Conservation (phyloP, 2,113 vertebrate genomes). For the Chaenocephalus aceratus region DNA sequence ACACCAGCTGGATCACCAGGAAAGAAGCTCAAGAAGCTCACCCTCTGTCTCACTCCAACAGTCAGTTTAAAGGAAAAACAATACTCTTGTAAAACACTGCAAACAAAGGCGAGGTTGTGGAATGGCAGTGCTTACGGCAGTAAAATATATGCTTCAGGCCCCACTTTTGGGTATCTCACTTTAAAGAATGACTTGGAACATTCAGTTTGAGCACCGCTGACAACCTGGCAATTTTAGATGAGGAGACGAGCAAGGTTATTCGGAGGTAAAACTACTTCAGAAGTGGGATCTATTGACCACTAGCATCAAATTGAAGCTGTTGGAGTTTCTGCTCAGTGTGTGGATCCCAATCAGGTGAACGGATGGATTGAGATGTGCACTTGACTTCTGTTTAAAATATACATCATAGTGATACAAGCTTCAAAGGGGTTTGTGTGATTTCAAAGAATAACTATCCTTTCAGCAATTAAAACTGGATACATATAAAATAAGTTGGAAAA, state of each 20-base stretch:
- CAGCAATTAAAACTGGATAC: not conserved
- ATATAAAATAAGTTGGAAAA: not conserved
- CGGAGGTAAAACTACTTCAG: not conserved
- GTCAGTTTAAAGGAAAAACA: slow-evolving; percentile 38
- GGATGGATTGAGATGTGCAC: not conserved
- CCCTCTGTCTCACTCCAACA: slow-evolving; percentile 11
- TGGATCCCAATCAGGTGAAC: not conserved
- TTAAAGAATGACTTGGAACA: slow-evolving; percentile 22
- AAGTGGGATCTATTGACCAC: not conserved
- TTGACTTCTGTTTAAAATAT: no score
- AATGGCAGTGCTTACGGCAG: not conserved
- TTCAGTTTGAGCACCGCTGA: slow-evolving; percentile 13
- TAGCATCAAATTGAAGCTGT: not conserved
- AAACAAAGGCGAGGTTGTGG: not conserved
- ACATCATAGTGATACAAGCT: no score
- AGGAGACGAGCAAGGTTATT: slow-evolving; percentile 16
- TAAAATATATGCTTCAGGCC: slow-evolving; percentile 37
- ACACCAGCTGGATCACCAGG: slow-evolving; percentile 43
- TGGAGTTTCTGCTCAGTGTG: not conserved
- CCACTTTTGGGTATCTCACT: slow-evolving; percentile 26
- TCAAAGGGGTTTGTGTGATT: not conserved
- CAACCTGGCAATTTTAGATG: slow-evolving; percentile 13
- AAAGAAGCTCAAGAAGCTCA: slow-evolving; percentile 34
- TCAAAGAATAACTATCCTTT: not conserved
- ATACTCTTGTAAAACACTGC: slow-evolving; percentile 15